Evolutionary conservation across 1,140 invertebrate species (phyloP).

Genomic region (Meteorus sp.): DNA sequence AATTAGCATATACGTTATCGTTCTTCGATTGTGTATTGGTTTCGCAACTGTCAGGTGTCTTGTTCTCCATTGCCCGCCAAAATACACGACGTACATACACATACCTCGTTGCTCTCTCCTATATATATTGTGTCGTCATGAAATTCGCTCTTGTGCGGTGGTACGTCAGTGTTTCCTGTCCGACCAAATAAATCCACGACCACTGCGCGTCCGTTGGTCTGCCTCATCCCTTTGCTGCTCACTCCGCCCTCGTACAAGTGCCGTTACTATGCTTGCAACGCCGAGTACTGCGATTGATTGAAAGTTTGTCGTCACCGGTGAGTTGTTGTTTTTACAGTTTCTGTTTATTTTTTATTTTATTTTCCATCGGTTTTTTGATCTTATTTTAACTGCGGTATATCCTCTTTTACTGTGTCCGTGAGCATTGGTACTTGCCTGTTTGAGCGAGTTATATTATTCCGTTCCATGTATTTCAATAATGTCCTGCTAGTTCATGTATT

Average conservation of each 20-base stretch:
- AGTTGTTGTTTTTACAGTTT: constrained; percentile 5
- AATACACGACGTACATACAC: neutral
- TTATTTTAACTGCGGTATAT: neutral
- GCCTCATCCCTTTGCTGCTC: constrained; percentile 15
- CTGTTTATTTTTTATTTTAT: neutral
- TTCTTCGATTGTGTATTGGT: constrained; percentile 36
- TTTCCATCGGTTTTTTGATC: neutral
- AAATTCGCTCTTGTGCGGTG: constrained; percentile 27
- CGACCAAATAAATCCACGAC: constrained; percentile 53
- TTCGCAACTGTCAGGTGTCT: constrained; percentile 2
- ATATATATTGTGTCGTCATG: constrained; percentile 11
- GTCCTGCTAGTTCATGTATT: no score
- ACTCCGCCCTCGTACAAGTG: constrained; percentile 48
- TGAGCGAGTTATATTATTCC: no score
- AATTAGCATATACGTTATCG: constrained; percentile 46
- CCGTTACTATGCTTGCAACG: constrained; percentile 46
- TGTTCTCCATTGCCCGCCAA: neutral
- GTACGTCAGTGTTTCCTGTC: constrained; percentile 49
- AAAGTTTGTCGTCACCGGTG: constrained; percentile 31
- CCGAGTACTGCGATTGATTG: constrained; percentile 36
- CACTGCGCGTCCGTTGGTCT: constrained; percentile 31
- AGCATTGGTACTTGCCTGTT: no score
- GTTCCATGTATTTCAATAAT: no score
- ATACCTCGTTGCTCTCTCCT: constrained; percentile 17
- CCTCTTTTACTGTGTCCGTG: neutral